These are phyloP conservation scores for Oscheius sp. DNA, from an alignment of 2,888 invertebrate species.

Conservation along the genomic window DNA sequence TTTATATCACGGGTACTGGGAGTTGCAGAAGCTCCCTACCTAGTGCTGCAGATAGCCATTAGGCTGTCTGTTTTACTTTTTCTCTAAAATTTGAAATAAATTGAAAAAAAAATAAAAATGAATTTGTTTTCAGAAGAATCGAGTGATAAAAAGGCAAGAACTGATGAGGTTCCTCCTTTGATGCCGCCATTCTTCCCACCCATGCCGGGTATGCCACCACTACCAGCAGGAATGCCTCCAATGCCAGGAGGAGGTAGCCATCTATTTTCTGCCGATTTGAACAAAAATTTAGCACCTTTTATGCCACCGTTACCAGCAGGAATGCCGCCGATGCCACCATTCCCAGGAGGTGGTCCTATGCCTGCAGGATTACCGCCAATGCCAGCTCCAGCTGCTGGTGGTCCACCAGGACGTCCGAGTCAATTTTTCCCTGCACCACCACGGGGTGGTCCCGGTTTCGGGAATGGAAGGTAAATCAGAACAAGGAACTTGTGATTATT, in stretches of 20 bases:
- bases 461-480: background rate
- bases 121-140: constrained; percentile 24
- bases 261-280: background rate
- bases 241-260: constrained; percentile 23
- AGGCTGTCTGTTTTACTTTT: constrained; percentile 25
- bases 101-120: background rate
- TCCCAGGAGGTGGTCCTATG: constrained; percentile 24
- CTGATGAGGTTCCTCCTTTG: constrained; percentile 3
- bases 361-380: constrained; percentile 22
- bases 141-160: constrained; percentile 9
- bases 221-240: constrained; percentile 54
- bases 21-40: constrained; percentile 26
- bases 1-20: constrained; percentile 34
- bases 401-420: constrained; percentile 14
- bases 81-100: background rate
- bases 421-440: constrained; percentile 29
- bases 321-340: constrained; percentile 36
- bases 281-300: background rate
- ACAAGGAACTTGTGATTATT: too few relatives aligned
- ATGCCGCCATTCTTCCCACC: constrained; percentile 31
- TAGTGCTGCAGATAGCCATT: constrained; percentile 28
- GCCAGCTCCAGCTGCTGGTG: constrained; percentile 13
- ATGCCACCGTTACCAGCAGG: constrained; percentile 19
- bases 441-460: background rate
- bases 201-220: constrained; percentile 50